Conservation (phyloP, 2,888 invertebrate species). For the Hirtodrosophila confusa region DNA sequence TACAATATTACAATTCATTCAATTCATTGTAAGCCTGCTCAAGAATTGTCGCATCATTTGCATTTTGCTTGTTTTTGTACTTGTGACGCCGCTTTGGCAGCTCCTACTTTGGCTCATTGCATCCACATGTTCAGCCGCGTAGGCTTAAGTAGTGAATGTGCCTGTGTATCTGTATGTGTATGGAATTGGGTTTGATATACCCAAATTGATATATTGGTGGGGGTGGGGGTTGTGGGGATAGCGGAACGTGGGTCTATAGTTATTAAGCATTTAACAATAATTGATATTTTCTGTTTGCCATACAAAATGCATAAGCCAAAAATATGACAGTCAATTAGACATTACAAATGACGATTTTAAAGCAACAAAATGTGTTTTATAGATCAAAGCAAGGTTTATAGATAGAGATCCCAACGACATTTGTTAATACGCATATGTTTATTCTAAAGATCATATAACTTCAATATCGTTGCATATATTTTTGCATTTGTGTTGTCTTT, state of each 20-base stretch:
- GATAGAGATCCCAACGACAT: constrained; percentile 43
- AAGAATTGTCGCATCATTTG: constrained; percentile 77
- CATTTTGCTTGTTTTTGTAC: constrained; percentile 70
- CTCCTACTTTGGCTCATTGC: constrained; percentile 64
- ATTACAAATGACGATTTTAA: constrained; percentile 1
- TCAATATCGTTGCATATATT: background rate
- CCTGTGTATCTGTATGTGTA: background rate
- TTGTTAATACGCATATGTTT: constrained; percentile 8
- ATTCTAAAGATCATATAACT: background rate
- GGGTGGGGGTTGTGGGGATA: background rate
- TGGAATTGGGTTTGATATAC: background rate
- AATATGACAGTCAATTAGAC: constrained; percentile 18
- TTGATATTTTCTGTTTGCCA: constrained; percentile 48
- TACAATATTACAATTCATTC: constrained; percentile 63
- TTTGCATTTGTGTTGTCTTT: background rate
- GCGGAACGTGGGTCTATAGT: constrained; percentile 12
- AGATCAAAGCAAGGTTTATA: constrained; percentile 9
- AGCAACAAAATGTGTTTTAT: constrained; percentile 16
- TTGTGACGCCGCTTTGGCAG: constrained; percentile 72
- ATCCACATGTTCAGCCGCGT: constrained; percentile 23
- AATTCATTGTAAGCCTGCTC: constrained; percentile 59
- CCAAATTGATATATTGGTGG: too few species aligned
- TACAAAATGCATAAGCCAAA: constrained; percentile 22
- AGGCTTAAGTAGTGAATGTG: constrained; percentile 3
- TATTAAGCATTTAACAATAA: constrained; percentile 17